phyloP scores from a whole-genome alignment of 2,888 invertebrate species.

The Papilio gigon region DNA sequence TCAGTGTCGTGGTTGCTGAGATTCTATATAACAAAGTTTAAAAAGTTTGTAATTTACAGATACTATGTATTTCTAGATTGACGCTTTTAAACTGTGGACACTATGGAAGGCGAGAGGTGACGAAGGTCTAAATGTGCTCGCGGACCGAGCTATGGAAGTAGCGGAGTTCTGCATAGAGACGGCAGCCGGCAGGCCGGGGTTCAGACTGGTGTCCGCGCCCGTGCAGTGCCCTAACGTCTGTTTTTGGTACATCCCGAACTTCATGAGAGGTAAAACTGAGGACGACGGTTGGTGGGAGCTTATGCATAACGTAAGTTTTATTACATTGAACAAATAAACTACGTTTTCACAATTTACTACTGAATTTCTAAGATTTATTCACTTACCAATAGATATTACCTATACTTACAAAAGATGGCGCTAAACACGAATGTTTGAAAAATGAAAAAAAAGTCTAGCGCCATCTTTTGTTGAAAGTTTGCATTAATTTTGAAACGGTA shows the following conservation, averaged over 20 bases:
- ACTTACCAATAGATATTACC: too few relatives aligned
- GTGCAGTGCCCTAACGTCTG: constrained; percentile 92
- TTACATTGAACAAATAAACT: background rate
- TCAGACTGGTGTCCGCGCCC: constrained; percentile 80
- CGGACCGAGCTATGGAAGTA: constrained; percentile 85
- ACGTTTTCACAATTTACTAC: too few relatives aligned
- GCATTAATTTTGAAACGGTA: too few relatives aligned
- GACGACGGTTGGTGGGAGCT: constrained; percentile 78
- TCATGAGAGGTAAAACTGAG: constrained; percentile 72
- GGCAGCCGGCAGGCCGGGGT: constrained; percentile 80
- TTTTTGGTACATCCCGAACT: constrained; percentile 91
- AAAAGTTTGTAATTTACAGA: background rate
- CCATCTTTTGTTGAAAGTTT: background rate
- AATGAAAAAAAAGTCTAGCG: too few relatives aligned
- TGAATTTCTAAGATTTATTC: too few relatives aligned
- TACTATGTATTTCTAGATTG: constrained; percentile 79
- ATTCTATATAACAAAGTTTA: too few relatives aligned
- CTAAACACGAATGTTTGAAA: too few relatives aligned
- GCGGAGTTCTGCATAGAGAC: constrained; percentile 82
- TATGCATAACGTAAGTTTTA: constrained; percentile 73
- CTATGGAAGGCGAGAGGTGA: constrained; percentile 94
- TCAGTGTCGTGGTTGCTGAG: too few relatives aligned
- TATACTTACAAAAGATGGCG: too few relatives aligned
- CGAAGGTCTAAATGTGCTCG: constrained; percentile 79
- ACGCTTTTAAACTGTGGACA: constrained; percentile 95